Base-by-base conservation (phyloP, 1,140 invertebrate species). In the Tetranychus urticae region DNA sequence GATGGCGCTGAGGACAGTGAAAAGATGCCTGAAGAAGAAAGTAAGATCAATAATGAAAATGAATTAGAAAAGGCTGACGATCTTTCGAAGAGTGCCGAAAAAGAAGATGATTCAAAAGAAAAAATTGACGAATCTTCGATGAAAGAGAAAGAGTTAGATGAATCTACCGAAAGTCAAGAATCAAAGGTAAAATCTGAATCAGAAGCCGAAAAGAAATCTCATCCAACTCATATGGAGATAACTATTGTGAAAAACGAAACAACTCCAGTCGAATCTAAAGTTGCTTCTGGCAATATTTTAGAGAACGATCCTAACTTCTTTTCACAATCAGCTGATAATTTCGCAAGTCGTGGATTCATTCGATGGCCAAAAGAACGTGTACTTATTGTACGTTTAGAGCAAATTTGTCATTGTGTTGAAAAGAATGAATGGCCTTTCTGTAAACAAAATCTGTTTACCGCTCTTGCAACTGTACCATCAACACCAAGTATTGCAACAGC, bases 331-430 rank as follows among this genome's bases (percentile, higher is more conserved):
- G 1, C 39, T 42, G 39, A 42, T 10, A 42, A 42, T 42, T 42
- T 42, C 39, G 39, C 39, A 52, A 52, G n/a, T 52, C 48, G 48
- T 8, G 36, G 56, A 56, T 58, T 62, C 45, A 56, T 67, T 36
- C 54, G 65, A 35, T 67, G 68, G 68, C 66, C 66, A 31, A 69
- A 69, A 71, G 86, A 90, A 68, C 81, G 83, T 66, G 85, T 85
- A 0, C 76, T 91, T 33, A 84, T 88, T 72, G 82, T 84, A 14
- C 79, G 91, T 46, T 76, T 97, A 58, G 87, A 91, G 69, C 87
- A 92, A 67, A 87, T 97, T 58, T 86, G 90, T 58, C 84, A 89
- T 69, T 86, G 85, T 31, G 81, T 96, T 23, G 90, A 96, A 69
- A 83, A 86, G 55, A 87, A 85, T 67, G 88, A 93, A 72, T 97